Percentiles rank a stretch among this genome's conserved stretches.
These are phyloP conservation scores for Macquaria ambigua DNA, from an alignment of 2,113 vertebrate species.

Conservation along the genomic window DNA sequence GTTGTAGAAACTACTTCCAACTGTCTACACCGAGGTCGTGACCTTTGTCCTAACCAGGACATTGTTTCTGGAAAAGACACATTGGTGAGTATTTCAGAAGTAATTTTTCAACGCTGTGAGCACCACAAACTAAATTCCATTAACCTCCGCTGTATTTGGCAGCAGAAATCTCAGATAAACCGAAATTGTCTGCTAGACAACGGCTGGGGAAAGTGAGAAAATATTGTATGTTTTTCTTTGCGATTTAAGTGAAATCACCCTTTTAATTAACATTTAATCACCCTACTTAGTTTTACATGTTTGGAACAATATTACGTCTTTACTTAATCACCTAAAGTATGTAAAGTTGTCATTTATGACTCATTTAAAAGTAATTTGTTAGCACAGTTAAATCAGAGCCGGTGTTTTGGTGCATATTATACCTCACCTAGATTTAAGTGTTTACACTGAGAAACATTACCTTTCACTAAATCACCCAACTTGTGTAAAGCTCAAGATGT, in stretches of 20 bases:
- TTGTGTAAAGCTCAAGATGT: slow-evolving; percentile 4
- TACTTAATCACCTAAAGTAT: neutral
- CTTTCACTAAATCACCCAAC: slow-evolving; percentile 20
- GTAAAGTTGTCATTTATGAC: neutral
- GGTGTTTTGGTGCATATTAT: neutral
- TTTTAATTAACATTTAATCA: slow-evolving; percentile 4
- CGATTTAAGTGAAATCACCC: neutral
- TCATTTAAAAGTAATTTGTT: slow-evolving; percentile 37
- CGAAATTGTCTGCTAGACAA: neutral
- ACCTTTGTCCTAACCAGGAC: neutral
- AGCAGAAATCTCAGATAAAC: neutral
- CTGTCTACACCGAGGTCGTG: neutral
- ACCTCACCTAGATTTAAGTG: neutral
- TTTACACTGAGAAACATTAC: slow-evolving; percentile 2
- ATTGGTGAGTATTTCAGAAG: neutral
- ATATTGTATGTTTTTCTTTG: neutral
- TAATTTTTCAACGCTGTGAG: neutral
- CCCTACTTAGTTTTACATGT: neutral
- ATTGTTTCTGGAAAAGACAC: neutral
- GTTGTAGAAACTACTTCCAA: neutral
- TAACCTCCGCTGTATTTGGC: neutral
- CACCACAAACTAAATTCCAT: neutral
- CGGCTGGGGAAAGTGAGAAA: neutral
- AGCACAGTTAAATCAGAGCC: neutral
- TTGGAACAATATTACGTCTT: neutral